Conservation (phyloP, 2,888 invertebrate genomes). For the Tachina lurida region DNA sequence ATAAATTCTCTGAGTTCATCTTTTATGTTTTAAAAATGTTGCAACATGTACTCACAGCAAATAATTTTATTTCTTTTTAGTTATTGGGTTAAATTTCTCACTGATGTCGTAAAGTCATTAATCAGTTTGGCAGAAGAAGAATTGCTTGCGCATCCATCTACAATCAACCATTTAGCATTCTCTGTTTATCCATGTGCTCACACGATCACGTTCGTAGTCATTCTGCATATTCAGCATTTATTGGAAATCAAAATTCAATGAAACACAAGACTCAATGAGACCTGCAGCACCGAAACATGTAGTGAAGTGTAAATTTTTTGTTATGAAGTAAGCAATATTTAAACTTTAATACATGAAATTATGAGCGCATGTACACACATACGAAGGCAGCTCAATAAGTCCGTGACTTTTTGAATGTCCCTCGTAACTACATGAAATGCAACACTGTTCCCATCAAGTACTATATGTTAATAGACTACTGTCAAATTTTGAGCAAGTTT, state of each 20-base stretch:
- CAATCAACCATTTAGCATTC: slow-evolving; percentile 30
- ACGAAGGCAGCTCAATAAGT: no score
- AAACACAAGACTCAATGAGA: slow-evolving; percentile 39
- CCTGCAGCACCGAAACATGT: slow-evolving; percentile 45
- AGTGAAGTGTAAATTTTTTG: slow-evolving; percentile 25
- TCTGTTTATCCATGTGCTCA: slow-evolving; percentile 17
- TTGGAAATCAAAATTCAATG: slow-evolving; percentile 50
- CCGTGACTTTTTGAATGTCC: no score
- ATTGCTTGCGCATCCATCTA: slow-evolving; percentile 34
- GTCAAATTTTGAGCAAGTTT: no score
- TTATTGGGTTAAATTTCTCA: slow-evolving; percentile 42
- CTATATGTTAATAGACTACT: no score
- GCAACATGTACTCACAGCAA: background rate
- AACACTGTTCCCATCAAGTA: background rate
- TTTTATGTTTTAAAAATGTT: background rate
- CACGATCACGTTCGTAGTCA: slow-evolving; percentile 31
- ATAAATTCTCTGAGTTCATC: background rate
- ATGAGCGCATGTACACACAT: background rate
- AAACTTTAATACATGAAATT: background rate
- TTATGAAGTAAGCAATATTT: background rate
- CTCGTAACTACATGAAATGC: background rate
- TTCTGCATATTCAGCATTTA: slow-evolving; percentile 18
- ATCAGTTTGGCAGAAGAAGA: slow-evolving; percentile 71
- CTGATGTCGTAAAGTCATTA: slow-evolving; percentile 60
- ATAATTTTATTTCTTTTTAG: slow-evolving; percentile 53